These are phyloP conservation scores for Pyxicephalus adspersus DNA, from an alignment of 2,113 vertebrate species.

Conservation along the genomic window DNA sequence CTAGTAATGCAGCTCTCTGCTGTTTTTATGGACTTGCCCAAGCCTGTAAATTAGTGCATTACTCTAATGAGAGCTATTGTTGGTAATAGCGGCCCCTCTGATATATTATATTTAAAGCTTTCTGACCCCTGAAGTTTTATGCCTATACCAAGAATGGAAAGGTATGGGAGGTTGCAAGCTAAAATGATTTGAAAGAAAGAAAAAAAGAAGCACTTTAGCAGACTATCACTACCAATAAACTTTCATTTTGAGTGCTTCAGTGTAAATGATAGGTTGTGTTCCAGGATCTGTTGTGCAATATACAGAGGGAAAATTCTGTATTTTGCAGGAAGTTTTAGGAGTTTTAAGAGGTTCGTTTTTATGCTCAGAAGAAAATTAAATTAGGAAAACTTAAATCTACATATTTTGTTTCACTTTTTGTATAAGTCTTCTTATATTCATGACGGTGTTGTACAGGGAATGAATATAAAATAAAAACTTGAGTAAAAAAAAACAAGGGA, in stretches of 20 bases:
- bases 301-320: not conserved
- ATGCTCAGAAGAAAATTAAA: too few relatives aligned
- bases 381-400: too few relatives aligned
- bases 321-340: not conserved
- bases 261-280: not conserved
- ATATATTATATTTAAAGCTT: conserved; percentile 31
- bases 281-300: not conserved
- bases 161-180: not conserved
- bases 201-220: not conserved
- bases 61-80: conserved; percentile 53
- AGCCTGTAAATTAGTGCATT: conserved; percentile 57
- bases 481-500: too few relatives aligned
- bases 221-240: not conserved
- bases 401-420: too few relatives aligned
- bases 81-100: conserved; percentile 42
- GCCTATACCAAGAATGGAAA: conserved; percentile 1
- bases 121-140: conserved; percentile 42
- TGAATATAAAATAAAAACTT: too few relatives aligned
- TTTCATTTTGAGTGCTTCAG: not conserved
- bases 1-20: conserved; percentile 48
- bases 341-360: not conserved
- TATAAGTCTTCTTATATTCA: too few relatives aligned
- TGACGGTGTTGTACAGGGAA: too few relatives aligned
- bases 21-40: conserved; percentile 53
- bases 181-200: not conserved